Evolutionary conservation across 2,113 vertebrate species (phyloP).

Genomic region (Copsychus sechellarum): DNA sequence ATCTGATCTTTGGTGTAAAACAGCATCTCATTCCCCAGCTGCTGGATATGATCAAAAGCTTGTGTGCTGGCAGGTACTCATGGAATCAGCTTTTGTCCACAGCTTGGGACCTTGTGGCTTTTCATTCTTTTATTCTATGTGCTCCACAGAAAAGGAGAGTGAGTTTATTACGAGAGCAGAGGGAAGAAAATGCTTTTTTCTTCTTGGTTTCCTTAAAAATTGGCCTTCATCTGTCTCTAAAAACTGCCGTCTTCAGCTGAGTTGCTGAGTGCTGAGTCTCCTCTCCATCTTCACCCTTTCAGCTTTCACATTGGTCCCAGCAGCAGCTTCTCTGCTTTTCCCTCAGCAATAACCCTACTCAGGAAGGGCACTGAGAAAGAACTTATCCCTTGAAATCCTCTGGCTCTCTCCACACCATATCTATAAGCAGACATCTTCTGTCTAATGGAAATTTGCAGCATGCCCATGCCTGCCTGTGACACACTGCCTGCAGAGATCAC

Average conservation of each 20-base stretch:
- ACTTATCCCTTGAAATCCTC: background rate
- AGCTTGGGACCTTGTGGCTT: background rate
- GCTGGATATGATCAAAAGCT: background rate
- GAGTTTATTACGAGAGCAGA: background rate
- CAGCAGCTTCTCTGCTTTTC: background rate
- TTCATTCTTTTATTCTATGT: background rate
- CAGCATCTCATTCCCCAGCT: background rate
- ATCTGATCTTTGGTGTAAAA: background rate
- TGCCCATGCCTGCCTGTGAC: background rate
- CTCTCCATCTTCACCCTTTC: background rate
- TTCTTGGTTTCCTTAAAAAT: background rate
- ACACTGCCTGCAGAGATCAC: background rate
- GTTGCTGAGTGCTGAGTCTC: background rate
- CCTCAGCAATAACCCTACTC: background rate
- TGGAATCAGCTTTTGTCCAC: background rate
- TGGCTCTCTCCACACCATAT: background rate
- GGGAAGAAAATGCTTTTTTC: background rate
- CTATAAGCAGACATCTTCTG: background rate
- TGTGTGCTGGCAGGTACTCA: background rate
- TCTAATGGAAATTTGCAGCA: background rate
- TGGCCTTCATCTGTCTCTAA: background rate
- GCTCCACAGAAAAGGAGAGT: background rate
- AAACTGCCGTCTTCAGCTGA: background rate
- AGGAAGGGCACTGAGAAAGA: accelerated
- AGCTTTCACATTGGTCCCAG: background rate